These are phyloP conservation scores for Hypolimnas misippus DNA, from an alignment of 2,888 invertebrate genomes.

Conservation along the genomic window DNA sequence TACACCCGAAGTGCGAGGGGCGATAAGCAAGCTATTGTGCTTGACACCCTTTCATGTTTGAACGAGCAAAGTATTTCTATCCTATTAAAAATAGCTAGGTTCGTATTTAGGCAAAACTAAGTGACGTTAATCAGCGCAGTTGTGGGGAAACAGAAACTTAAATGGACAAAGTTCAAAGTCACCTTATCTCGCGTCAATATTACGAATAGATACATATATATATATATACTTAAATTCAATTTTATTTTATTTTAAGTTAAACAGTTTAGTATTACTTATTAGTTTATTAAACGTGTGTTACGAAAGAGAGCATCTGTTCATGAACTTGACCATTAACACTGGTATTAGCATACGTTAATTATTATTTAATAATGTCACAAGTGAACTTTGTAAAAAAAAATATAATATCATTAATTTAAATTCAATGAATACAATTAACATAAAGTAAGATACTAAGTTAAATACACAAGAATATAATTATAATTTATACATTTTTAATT, in stretches of 20 bases:
- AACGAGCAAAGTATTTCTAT: conserved; percentile 10
- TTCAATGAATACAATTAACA: background rate
- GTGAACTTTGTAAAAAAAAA: background rate
- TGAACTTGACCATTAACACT: conserved; percentile 3
- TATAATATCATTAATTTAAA: background rate
- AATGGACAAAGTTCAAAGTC: conserved; percentile 26
- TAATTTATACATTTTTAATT: background rate
- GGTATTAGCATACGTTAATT: conserved; percentile 4
- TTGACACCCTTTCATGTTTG: conserved; percentile 15
- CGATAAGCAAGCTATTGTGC: conserved; percentile 24
- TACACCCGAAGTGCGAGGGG: conserved; percentile 10
- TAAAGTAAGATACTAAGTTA: background rate
- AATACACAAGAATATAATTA: background rate
- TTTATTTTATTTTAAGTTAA: background rate
- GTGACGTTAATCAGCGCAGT: background rate
- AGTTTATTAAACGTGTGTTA: background rate
- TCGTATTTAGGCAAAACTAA: background rate
- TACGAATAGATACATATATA: background rate
- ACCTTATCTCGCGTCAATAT: background rate
- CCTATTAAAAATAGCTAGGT: conserved; percentile 2
- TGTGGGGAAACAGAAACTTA: background rate
- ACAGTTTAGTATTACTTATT: background rate
- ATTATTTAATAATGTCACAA: conserved; percentile 1
- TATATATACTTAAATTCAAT: background rate
- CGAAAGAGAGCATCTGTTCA: background rate